phyloP scores from a whole-genome alignment of 2,797 vertebrate species.

The Pelodytes ibericus region DNA sequence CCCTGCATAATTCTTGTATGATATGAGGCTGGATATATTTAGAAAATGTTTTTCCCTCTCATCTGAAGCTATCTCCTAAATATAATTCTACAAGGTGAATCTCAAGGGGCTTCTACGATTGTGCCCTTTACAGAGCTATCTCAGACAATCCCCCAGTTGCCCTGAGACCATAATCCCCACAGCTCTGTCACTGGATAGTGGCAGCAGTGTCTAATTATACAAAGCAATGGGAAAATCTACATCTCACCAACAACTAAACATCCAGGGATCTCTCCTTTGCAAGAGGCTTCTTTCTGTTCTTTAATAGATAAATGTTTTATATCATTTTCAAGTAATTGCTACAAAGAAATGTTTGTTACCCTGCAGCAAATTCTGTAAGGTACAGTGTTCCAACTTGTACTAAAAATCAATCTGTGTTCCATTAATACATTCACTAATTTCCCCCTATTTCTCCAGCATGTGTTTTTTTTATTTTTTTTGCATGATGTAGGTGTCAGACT shows the following conservation, averaged over 20 bases:
- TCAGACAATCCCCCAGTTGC: constrained; percentile 27
- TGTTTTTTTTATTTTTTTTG: no score
- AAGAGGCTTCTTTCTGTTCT: not conserved
- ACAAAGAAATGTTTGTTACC: not conserved
- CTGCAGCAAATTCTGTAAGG: constrained; percentile 14
- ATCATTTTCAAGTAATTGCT: not conserved
- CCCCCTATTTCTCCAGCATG: not conserved
- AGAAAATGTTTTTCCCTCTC: constrained; percentile 71
- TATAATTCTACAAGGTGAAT: constrained; percentile 64
- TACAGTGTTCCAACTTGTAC: constrained; percentile 7
- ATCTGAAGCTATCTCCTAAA: constrained; percentile 76
- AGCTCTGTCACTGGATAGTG: constrained; percentile 3
- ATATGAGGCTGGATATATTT: constrained; percentile 75
- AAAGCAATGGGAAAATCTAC: not conserved
- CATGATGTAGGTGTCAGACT: constrained; percentile 12
- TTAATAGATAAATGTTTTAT: not conserved
- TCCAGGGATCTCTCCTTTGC: no score
- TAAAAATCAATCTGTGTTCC: not conserved
- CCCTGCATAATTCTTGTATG: constrained; percentile 71
- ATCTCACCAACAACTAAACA: not conserved
- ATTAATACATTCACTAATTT: not conserved
- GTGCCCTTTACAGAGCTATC: constrained; percentile 21
- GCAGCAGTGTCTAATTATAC: constrained; percentile 2
- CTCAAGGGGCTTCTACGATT: constrained; percentile 26
- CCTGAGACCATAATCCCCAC: constrained; percentile 16